Percentiles rank a stretch among this genome's conserved stretches.
phyloP scores from a whole-genome alignment of 2,888 invertebrate species.

The Hydriomena furcata region DNA sequence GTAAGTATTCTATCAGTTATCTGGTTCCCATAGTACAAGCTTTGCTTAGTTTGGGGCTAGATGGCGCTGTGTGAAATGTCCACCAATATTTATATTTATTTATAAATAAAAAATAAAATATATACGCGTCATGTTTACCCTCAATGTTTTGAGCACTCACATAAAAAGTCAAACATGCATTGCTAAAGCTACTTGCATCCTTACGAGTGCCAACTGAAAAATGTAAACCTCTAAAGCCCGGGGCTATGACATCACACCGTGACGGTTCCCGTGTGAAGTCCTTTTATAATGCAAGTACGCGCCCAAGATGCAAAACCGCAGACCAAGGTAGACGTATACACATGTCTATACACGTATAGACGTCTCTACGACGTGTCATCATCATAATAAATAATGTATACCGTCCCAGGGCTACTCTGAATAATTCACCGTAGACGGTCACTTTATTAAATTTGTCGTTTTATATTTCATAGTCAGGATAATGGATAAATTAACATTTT shows the following conservation, averaged over 20 bases:
- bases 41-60: too few relatives aligned
- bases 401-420: slow-evolving; percentile 63
- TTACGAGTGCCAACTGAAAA: slow-evolving; percentile 2
- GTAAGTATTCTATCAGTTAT: too few relatives aligned
- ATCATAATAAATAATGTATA: slow-evolving; percentile 82
- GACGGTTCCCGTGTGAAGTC: slow-evolving; percentile 29
- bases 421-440: slow-evolving; percentile 76
- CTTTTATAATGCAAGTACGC: slow-evolving; percentile 70
- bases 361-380: slow-evolving; percentile 69
- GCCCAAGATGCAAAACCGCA: slow-evolving; percentile 77
- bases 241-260: slow-evolving; percentile 27
- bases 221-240: neutral
- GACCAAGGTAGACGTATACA: slow-evolving; percentile 60
- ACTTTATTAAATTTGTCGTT: slow-evolving; percentile 81
- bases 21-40: too few relatives aligned
- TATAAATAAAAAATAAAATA: too few relatives aligned
- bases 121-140: too few relatives aligned
- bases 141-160: too few relatives aligned
- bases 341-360: slow-evolving; percentile 50
- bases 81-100: too few relatives aligned
- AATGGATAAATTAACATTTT: slow-evolving; percentile 55
- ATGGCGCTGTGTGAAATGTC: too few relatives aligned
- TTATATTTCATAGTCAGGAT: slow-evolving; percentile 57
- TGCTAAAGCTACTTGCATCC: too few relatives aligned
- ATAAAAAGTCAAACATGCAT: too few relatives aligned